phyloP scores from a whole-genome alignment of 2,113 vertebrate species.

The Malurus cyaneus region DNA sequence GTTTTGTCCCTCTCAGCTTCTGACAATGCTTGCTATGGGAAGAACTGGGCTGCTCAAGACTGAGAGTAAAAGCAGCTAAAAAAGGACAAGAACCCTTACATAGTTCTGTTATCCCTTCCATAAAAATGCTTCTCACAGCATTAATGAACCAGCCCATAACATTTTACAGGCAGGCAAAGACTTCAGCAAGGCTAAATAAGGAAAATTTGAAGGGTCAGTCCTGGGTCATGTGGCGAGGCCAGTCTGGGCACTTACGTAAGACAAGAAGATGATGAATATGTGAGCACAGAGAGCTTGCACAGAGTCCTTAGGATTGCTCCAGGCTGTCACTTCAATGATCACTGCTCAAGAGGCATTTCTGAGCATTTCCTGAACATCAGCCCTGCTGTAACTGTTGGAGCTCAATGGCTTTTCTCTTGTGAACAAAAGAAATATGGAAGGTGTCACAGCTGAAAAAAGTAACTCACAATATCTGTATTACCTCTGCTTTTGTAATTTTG shows the following conservation, averaged over 20 bases:
- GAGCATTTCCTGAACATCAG: not conserved
- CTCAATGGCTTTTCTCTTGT: not conserved
- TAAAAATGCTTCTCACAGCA: not conserved
- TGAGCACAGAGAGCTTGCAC: rapidly evolving
- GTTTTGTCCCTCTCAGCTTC: not conserved
- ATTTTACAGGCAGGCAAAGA: constrained; percentile 12
- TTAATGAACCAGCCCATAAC: not conserved
- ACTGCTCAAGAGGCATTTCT: not conserved
- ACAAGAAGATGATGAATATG: constrained; percentile 16
- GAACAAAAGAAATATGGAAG: not conserved
- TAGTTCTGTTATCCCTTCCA: not conserved
- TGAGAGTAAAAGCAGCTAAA: not conserved
- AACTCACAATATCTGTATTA: not conserved
- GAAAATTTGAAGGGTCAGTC: constrained; percentile 20
- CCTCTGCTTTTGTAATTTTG: not conserved
- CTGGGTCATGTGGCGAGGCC: not conserved
- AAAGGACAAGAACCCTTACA: not conserved
- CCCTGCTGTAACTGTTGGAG: not conserved
- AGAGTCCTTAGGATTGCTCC: not conserved
- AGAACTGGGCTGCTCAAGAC: not conserved
- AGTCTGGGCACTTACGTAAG: constrained; percentile 30
- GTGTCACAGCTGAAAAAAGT: not conserved
- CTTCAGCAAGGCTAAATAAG: not conserved
- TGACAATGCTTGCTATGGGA: not conserved
- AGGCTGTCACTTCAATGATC: not conserved